Evolutionary conservation across 2,888 invertebrate genomes (phyloP), one percentile per base, ranked within the genome.

Genomic region (Acrocera orbiculus): DNA sequence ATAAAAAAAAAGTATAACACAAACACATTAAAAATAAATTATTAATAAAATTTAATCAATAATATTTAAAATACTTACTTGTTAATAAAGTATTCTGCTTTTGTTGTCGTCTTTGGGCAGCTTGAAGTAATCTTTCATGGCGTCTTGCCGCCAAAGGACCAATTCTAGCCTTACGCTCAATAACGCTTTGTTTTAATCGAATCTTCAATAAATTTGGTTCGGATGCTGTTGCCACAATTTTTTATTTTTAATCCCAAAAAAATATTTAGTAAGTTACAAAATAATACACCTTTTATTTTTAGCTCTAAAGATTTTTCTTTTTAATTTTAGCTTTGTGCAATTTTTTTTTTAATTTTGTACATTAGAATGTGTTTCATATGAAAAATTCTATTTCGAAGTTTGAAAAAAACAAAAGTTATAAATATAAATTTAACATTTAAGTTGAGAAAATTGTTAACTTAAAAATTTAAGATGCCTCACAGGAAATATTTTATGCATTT

Each of bases 121-220:
- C 76, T 61, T 81, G 74, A 52, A 76, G 68, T 56, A 74, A 67
- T 46, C 73, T 68, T 51, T 77, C 76, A 60, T 78, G 86, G 46
- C 89, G 74, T 47, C 89, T 73, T 48, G 74, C 64, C 50, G 71
- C 80, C 62, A 90, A 75, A 49, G 92, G 90, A 59, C 89, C 90
- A 42, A 52, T 53, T 38, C 61, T 50, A 58, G 86, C 82, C 60
- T 92, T 77, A 47, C 90, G 76, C 64, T 92, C 90, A 69, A 87
- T 81, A 59, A 92, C 90, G 61, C 92, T 85, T 68, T 89, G 83
- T 68, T 86, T 87, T 59, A 86, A 73, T 47, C 85, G 77, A 65
- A 86, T 80, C 71, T 86, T 87, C 67, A 86, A 73, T 66, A 92
- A 75, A 72, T 93, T 92, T 51, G 92, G 90, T 74, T 92, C 92